phyloP scores from a whole-genome alignment of 2,113 vertebrate species.

The Lynx canadensis region DNA sequence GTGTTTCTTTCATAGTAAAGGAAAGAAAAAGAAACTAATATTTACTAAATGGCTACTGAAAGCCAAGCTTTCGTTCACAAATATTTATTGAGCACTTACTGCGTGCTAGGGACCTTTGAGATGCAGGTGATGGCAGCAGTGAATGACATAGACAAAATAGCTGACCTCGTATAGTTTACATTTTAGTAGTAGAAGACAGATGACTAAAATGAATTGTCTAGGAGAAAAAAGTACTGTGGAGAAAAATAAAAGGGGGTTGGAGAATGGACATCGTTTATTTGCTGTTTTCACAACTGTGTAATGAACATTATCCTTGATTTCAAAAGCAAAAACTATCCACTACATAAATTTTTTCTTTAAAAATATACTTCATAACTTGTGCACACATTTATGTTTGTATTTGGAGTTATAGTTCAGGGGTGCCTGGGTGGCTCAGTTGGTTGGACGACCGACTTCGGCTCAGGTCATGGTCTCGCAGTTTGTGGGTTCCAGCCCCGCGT shows the following conservation, averaged over 20 bases:
- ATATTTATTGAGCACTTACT: slow-evolving; percentile 48
- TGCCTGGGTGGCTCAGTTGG: too few species aligned
- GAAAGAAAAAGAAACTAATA: not conserved
- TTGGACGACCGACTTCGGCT: not conserved
- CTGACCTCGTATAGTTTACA: slow-evolving; percentile 22
- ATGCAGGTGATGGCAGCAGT: not conserved
- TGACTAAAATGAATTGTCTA: slow-evolving; percentile 24
- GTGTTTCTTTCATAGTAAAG: slow-evolving; percentile 47
- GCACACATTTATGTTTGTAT: slow-evolving; percentile 40
- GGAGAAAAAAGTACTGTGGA: not conserved
- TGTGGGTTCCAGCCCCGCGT: too few species aligned
- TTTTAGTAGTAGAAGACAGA: slow-evolving; percentile 18
- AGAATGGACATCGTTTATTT: not conserved
- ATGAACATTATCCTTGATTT: slow-evolving; percentile 37
- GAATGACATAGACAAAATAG: not conserved
- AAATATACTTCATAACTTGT: slow-evolving; percentile 39
- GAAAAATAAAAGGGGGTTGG: not conserved
- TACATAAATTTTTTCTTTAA: slow-evolving; percentile 36
- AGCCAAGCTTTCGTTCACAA: slow-evolving; percentile 28
- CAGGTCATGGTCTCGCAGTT: too few species aligned
- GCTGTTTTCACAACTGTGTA: not conserved
- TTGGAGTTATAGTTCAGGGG: slow-evolving; percentile 30
- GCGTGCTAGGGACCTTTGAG: not conserved
- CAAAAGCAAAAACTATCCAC: slow-evolving; percentile 46
- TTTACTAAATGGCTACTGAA: not conserved